phyloP scores from a whole-genome alignment of 2,888 invertebrate genomes.

The Ormyrus labotus region DNA sequence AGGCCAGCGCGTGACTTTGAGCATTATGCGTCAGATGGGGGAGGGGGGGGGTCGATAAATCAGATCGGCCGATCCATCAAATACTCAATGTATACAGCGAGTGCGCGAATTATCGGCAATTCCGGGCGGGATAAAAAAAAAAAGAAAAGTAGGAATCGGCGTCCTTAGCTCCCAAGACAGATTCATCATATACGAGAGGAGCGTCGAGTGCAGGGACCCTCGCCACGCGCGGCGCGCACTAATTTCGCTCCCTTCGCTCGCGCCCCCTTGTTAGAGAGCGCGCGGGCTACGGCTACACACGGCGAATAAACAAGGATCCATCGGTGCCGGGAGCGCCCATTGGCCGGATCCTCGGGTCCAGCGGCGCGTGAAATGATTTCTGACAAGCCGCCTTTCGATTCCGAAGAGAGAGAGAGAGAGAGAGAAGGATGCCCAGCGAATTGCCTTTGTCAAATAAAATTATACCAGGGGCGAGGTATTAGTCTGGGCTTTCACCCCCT shows the following conservation, averaged over 20 bases:
- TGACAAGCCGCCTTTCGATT: slow-evolving; percentile 56
- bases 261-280: slow-evolving; percentile 31
- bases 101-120: not conserved
- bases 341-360: slow-evolving; percentile 16
- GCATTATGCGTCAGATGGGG: too few relatives aligned
- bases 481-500: slow-evolving; percentile 1
- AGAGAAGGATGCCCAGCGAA: slow-evolving; percentile 56
- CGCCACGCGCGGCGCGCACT: slow-evolving; percentile 4
- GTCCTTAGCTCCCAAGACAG: slow-evolving; percentile 24
- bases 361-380: slow-evolving; percentile 56
- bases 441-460: slow-evolving; percentile 59
- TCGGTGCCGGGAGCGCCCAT: not conserved
- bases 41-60: slow-evolving; percentile 9
- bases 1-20: too few relatives aligned
- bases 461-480: slow-evolving; percentile 22
- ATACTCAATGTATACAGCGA: not conserved
- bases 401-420: not conserved
- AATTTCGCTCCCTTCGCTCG: slow-evolving; percentile 18
- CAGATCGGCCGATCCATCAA: slow-evolving; percentile 45
- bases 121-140: slow-evolving; percentile 6
- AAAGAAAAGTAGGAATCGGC: not conserved
- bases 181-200: slow-evolving; percentile 45
- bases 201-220: not conserved
- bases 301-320: slow-evolving; percentile 47
- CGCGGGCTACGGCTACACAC: not conserved